A percentile compares a stretch with the other conserved stretches of the same genome.
Evolutionary conservation across 1,140 invertebrate genomes (phyloP).

Genomic region (Caenorhabditis tropicalis): DNA sequence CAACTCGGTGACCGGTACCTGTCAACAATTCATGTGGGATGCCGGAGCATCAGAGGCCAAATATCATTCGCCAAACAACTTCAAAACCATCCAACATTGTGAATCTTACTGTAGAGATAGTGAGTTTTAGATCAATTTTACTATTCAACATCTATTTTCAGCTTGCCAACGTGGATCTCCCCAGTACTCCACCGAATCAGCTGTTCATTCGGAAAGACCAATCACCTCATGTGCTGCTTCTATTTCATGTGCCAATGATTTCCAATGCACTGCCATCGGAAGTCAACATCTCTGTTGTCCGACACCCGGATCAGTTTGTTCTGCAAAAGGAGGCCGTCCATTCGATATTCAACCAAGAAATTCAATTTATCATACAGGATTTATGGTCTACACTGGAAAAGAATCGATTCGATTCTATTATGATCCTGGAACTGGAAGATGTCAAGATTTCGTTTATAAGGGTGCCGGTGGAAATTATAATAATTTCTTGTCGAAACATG

Average conservation of each 20-base stretch:
- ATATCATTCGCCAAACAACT: slow-evolving; percentile 56
- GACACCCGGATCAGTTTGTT: slow-evolving; percentile 47
- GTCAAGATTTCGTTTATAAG: slow-evolving; percentile 55
- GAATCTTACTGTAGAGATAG: slow-evolving; percentile 58
- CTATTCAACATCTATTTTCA: neutral
- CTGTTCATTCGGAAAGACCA: slow-evolving; percentile 44
- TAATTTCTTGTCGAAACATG: slow-evolving; percentile 59
- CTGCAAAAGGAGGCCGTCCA: slow-evolving; percentile 50
- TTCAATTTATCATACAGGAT: slow-evolving; percentile 53
- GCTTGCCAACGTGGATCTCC: slow-evolving; percentile 56
- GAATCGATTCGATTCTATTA: slow-evolving; percentile 57
- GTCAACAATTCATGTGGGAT: slow-evolving; percentile 60
- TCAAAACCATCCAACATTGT: slow-evolving; percentile 56
- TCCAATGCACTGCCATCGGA: slow-evolving; percentile 55
- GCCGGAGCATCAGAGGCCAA: slow-evolving; percentile 44
- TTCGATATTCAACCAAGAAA: slow-evolving; percentile 48
- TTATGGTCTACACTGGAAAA: slow-evolving; percentile 54
- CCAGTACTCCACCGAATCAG: slow-evolving; percentile 52
- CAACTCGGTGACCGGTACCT: slow-evolving; percentile 56
- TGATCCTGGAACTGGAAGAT: slow-evolving; percentile 55
- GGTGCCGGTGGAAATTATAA: slow-evolving; percentile 59
- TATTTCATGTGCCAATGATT: slow-evolving; percentile 53
- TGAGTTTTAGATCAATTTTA: slow-evolving; percentile 15
- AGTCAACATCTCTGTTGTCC: slow-evolving; percentile 58
- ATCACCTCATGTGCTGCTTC: slow-evolving; percentile 52